Percentiles rank a stretch among this genome's conserved stretches.
Conservation (phyloP, 2,888 invertebrate genomes). For the Panzeria rudis region DNA sequence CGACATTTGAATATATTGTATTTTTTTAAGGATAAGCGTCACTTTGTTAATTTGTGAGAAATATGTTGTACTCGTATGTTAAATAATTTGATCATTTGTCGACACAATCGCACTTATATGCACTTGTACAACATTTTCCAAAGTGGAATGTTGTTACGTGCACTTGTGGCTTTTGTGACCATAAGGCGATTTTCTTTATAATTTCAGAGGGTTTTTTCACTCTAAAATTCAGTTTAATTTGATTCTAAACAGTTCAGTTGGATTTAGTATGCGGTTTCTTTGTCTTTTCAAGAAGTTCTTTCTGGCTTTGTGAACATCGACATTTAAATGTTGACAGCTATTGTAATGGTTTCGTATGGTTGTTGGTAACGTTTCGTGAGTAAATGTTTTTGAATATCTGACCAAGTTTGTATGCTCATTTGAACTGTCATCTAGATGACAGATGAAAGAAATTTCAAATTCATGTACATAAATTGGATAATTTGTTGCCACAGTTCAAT, state of each 20-base stretch:
- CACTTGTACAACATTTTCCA: conserved; percentile 1
- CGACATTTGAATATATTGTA: conserved; percentile 31
- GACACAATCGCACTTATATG: conserved; percentile 40
- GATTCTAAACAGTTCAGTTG: conserved; percentile 25
- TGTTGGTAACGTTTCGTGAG: conserved; percentile 56
- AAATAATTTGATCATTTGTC: conserved; percentile 67
- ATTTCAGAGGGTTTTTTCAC: conserved; percentile 46
- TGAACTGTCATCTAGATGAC: conserved; percentile 70
- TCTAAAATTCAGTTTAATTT: conserved; percentile 41
- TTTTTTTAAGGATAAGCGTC: conserved; percentile 75
- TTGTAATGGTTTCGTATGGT: conserved; percentile 69
- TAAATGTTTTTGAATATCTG: conserved; percentile 47
- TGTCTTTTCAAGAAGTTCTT: conserved; percentile 52
- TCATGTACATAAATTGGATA: conserved; percentile 63
- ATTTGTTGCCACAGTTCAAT: conserved; percentile 65
- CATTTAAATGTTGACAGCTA: conserved; percentile 71
- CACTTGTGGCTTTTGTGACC: conserved; percentile 56
- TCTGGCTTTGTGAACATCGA: conserved; percentile 57
- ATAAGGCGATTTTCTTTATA: conserved; percentile 62
- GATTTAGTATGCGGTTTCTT: conserved; percentile 30
- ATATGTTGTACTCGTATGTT: conserved; percentile 48
- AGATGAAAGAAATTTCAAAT: conserved; percentile 71
- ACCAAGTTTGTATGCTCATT: conserved; percentile 70
- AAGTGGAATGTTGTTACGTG: conserved; percentile 46
- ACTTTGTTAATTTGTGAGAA: conserved; percentile 82